phyloP scores from a whole-genome alignment of 1,140 invertebrate genomes.

The Zophobas morio region DNA sequence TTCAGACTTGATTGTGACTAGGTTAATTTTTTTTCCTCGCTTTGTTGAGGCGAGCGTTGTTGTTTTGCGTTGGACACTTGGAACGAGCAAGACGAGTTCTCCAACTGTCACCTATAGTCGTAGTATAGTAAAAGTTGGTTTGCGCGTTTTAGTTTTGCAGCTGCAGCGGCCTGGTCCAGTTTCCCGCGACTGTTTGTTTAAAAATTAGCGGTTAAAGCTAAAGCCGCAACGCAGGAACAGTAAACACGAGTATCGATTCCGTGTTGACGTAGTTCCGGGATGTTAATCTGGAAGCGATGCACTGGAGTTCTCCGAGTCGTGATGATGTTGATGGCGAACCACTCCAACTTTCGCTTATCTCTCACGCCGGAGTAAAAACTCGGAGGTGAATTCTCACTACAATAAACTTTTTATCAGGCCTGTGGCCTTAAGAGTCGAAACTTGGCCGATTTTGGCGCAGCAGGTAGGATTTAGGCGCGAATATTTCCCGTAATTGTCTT shows the following conservation, averaged over 20 bases:
- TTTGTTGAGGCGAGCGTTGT: too few relatives aligned
- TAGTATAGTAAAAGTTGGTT: too few relatives aligned
- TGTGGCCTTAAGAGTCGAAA: neutral
- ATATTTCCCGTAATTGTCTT: conserved; percentile 5
- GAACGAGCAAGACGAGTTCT: too few relatives aligned
- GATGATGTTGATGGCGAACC: neutral
- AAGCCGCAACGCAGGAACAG: neutral
- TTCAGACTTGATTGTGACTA: too few relatives aligned
- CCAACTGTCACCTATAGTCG: too few relatives aligned
- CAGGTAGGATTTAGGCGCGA: neutral
- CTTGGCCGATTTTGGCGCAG: neutral
- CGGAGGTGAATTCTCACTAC: conserved; percentile 19
- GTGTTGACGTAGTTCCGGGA: conserved; percentile 1
- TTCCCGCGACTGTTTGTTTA: neutral
- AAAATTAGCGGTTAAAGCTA: neutral
- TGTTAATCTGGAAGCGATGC: conserved; percentile 18
- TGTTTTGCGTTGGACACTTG: too few relatives aligned
- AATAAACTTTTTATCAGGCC: conserved; percentile 26
- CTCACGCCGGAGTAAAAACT: conserved; percentile 6
- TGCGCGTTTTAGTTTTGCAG: too few relatives aligned
- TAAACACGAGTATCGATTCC: conserved; percentile 14
- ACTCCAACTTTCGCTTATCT: conserved; percentile 14
- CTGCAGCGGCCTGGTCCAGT: too few relatives aligned
- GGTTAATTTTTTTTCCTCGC: too few relatives aligned
- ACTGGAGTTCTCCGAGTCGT: neutral